Evolutionary conservation across 2,797 vertebrate species (phyloP), one percentile per base, ranked within the genome.

Genomic region (Poecilia picta): DNA sequence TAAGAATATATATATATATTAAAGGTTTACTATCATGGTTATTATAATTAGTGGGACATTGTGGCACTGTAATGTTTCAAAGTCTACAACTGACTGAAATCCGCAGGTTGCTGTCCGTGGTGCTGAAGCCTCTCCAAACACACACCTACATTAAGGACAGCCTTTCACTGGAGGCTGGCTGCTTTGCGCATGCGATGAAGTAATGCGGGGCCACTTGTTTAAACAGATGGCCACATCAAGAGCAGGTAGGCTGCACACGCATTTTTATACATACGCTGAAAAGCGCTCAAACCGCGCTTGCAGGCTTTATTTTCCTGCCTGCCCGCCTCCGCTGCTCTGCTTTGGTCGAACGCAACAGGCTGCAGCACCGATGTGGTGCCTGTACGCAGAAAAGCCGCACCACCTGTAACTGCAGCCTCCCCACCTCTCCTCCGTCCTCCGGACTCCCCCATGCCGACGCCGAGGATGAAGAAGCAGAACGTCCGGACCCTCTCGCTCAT

Each of bases 381-480:
- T n/a, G 46, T 7, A 25, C 33, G 83, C 85, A 77, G 86, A 80
- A 57, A 80, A 85, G 2, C 62, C 43, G 76, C 46, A 47, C 81
- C 89, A 91, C 91, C 91, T 91, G 91, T 92, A 81, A 92, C 88
- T 64, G 86, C 62, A 75, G 77, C 66, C 51, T 84, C 11, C 15
- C 15, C 49, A 31, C 78, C 77, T 68, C 73, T 68, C 64, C 23
- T 25, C n/a, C 25, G n/a, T 43, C 68, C 68, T 41, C 74, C 36
- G 83, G 87, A 83, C 83, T 80, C 57, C 46, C 46, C 47, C 62
- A 59, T 46, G 82, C 82, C 85, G 81, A 83, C 86, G 28, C 83
- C 85, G 84, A 95, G 85, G 92, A 98, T 97, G 97, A 96, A 97
- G 96, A 96, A 95, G 94, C 97, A 97, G 91, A 97, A 97, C 94